phyloP scores from a whole-genome alignment of 2,113 vertebrate genomes.

The Tragelaphus scriptus region DNA sequence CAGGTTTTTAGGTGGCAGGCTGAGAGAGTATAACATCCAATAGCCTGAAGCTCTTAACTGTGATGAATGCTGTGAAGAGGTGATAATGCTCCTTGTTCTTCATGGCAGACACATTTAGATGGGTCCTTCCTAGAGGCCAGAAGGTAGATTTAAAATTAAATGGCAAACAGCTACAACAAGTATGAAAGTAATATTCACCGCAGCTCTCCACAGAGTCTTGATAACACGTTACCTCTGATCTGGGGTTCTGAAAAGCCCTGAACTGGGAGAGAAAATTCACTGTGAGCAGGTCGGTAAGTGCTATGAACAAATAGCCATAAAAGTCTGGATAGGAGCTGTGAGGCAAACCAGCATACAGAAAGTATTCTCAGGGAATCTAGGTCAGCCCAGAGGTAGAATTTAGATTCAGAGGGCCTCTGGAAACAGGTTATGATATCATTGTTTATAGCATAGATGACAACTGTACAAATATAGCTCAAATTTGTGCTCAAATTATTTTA shows the following conservation, averaged over 20 bases:
- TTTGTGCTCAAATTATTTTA: conserved; percentile 46
- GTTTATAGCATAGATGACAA: conserved; percentile 7
- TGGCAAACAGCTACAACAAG: background rate
- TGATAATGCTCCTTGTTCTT: background rate
- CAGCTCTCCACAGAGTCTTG: background rate
- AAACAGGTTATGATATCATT: conserved; percentile 39
- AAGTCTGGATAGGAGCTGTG: background rate
- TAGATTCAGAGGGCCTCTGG: background rate
- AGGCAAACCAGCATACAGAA: background rate
- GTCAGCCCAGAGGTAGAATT: background rate
- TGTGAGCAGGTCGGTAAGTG: background rate
- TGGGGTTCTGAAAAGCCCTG: background rate
- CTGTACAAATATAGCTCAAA: conserved; percentile 29
- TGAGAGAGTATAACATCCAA: background rate
- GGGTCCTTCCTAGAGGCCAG: background rate
- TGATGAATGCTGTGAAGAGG: conserved; percentile 5
- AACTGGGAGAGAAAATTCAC: background rate
- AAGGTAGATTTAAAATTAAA: conserved; percentile 42
- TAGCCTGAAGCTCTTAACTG: background rate
- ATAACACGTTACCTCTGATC: background rate
- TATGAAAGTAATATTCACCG: background rate
- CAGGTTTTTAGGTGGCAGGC: background rate
- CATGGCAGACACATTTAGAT: background rate
- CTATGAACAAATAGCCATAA: background rate
- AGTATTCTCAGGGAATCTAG: conserved; percentile 21